Evolutionary conservation across 2,888 invertebrate genomes (phyloP).

Genomic region (Eristalis intricaria): DNA sequence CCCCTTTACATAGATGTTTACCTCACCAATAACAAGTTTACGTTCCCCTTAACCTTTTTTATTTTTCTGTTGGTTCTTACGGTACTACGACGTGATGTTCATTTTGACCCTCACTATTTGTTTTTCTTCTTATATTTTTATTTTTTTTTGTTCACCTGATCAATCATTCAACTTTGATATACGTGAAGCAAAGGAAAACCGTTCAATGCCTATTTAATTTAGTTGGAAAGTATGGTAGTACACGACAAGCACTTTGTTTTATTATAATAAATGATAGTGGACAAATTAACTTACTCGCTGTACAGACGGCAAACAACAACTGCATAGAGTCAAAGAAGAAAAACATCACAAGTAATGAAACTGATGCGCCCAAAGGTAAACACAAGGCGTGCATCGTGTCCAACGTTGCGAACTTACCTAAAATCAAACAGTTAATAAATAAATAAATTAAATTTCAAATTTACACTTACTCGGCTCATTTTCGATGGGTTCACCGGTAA

Average conservation of each 20-base stretch:
- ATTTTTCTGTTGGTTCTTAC: background rate
- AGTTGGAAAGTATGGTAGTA: background rate
- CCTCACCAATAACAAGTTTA: background rate
- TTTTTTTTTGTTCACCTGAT: background rate
- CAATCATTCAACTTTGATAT: background rate
- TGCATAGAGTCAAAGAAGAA: constrained; percentile 99
- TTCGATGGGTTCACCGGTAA: constrained; percentile 81
- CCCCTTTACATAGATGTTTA: too few relatives aligned
- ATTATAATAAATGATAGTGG: background rate
- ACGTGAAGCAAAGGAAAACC: background rate
- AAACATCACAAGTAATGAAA: constrained; percentile 98
- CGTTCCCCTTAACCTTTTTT: background rate
- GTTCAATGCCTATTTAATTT: background rate
- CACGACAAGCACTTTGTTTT: background rate
- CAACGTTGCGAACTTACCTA: constrained; percentile 92
- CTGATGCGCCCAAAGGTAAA: constrained; percentile 96
- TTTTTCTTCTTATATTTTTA: background rate
- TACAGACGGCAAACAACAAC: constrained; percentile 96
- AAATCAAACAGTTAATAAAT: constrained; percentile 48
- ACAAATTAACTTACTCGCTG: constrained; percentile 89
- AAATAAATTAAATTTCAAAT: constrained; percentile 1
- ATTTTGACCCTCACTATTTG: background rate
- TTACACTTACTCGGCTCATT: constrained; percentile 82
- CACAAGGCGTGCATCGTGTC: constrained; percentile 99
- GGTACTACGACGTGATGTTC: background rate